These are phyloP conservation scores for Sarcophaga peregrina DNA, from an alignment of 1,140 invertebrate species.

Conservation along the genomic window DNA sequence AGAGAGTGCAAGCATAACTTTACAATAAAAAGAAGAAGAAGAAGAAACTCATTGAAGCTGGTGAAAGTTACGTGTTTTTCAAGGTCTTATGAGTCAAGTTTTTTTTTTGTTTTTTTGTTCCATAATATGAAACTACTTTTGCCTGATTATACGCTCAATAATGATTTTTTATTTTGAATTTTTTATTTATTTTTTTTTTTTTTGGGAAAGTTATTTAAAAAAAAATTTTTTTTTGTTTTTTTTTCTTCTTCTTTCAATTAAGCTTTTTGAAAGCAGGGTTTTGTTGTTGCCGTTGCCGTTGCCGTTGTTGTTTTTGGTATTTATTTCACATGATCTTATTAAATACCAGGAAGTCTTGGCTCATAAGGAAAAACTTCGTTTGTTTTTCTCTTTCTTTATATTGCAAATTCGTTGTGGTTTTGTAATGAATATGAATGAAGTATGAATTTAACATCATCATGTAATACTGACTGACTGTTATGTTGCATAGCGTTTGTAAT, in stretches of 20 bases:
- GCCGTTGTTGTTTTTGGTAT: not conserved
- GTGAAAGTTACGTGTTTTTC: slow-evolving; percentile 42
- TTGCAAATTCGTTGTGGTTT: not conserved
- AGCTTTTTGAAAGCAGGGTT: not conserved
- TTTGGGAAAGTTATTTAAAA: not conserved
- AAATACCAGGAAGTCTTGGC: not conserved
- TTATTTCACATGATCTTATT: not conserved
- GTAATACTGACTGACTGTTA: too few relatives aligned
- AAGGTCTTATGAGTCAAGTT: slow-evolving; percentile 28
- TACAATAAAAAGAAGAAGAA: not conserved
- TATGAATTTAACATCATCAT: too few relatives aligned
- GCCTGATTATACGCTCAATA: not conserved
- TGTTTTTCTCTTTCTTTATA: too few relatives aligned
- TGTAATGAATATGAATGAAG: not conserved
- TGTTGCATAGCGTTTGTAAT: too few relatives aligned
- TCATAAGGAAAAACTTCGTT: not conserved
- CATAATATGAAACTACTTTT: not conserved
- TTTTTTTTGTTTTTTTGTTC: not conserved
- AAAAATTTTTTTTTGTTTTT: too few relatives aligned
- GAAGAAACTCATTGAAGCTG: not conserved
- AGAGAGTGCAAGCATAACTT: too few relatives aligned
- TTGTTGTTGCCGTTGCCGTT: not conserved
- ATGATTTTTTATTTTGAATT: not conserved
- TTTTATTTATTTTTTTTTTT: not conserved
- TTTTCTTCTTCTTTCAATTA: not conserved